These are phyloP conservation scores for Macropodus opercularis DNA, from an alignment of 2,797 vertebrate species.

Conservation along the genomic window DNA sequence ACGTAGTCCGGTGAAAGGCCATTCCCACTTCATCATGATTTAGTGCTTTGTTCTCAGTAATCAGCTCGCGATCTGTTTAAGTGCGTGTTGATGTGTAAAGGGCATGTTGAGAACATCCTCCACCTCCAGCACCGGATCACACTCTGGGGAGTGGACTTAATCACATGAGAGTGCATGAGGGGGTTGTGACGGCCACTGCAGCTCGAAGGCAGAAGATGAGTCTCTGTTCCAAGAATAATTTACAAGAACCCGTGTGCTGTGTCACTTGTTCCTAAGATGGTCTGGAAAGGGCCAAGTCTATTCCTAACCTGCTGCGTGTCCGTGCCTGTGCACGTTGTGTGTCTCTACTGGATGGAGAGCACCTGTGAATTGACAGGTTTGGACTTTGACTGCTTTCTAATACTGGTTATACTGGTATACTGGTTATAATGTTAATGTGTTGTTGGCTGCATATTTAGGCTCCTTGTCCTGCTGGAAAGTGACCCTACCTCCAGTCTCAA, in stretches of 20 bases:
- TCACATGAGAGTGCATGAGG: slow-evolving; percentile 12
- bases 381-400: too few species aligned
- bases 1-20: not conserved
- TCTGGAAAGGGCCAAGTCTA: slow-evolving; percentile 28
- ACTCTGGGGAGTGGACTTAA: slow-evolving; percentile 30
- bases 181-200: slow-evolving; percentile 10
- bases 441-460: too few species aligned
- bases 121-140: slow-evolving; percentile 24
- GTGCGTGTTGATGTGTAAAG: slow-evolving; percentile 36
- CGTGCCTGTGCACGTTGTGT: too few species aligned
- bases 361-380: too few species aligned
- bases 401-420: too few species aligned
- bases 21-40: too few species aligned
- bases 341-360: too few species aligned
- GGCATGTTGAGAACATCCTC: slow-evolving; percentile 15
- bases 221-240: slow-evolving; percentile 17
- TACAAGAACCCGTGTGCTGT: slow-evolving; percentile 22
- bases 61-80: slow-evolving; percentile 17
- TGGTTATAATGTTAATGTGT: too few species aligned
- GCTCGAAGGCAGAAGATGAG: slow-evolving; percentile 9
- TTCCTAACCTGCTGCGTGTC: too few species aligned
- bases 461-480: too few species aligned
- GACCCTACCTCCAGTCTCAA: too few species aligned
- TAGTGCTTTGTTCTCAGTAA: slow-evolving; percentile 11
- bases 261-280: slow-evolving; percentile 22